Evolutionary conservation across 1,140 invertebrate genomes (phyloP), one percentile per base, ranked within the genome.

Genomic region (Mercenaria mercenaria): DNA sequence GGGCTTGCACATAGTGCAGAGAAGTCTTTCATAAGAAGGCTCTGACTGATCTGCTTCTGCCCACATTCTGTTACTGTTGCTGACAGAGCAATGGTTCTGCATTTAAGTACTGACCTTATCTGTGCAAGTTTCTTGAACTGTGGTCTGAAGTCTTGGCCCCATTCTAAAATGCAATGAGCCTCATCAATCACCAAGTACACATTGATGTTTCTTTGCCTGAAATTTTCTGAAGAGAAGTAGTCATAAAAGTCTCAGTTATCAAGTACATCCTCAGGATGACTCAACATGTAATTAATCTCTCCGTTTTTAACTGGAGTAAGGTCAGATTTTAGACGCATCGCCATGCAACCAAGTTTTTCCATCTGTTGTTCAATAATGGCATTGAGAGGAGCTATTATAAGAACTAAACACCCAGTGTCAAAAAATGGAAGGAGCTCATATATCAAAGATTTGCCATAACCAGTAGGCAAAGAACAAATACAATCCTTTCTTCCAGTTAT

Each of bases 81-180:
- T 10, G 82, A 72, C 11, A 85, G 32, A 50, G 41, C 82, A 52
- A 85, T 52, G 18, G 37, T 32, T 23, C n/a, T 26, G 69, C 82
- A 85, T 6, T 20, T 10, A 37, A 85, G 47, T 11, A 85, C 32
- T 20, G 67, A 85, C 50, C 82, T 85, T 47, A 74, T 34, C 23
- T 85, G 34, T 23, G 1, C 29, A 13, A 69, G 15, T 0, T 69
- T 23, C 37, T 67, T 69, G 29, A n/a, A 84, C 15, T 72, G 43
- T 20, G 82, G 82, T 85, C 82, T 85, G 34, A 85, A 72, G n/a
- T 84, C 61, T 47, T 72, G n/a, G 2, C 82, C 82, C 82, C 82
- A 85, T 32, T 85, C 82, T 52, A 85, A 52, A 43, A 85, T 74
- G 39, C 82, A 85, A 37, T 85, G 82, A 8, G 82, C 82, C 37